These are phyloP conservation scores for Fragum sueziense DNA, from an alignment of 2,888 invertebrate genomes.

Conservation along the genomic window DNA sequence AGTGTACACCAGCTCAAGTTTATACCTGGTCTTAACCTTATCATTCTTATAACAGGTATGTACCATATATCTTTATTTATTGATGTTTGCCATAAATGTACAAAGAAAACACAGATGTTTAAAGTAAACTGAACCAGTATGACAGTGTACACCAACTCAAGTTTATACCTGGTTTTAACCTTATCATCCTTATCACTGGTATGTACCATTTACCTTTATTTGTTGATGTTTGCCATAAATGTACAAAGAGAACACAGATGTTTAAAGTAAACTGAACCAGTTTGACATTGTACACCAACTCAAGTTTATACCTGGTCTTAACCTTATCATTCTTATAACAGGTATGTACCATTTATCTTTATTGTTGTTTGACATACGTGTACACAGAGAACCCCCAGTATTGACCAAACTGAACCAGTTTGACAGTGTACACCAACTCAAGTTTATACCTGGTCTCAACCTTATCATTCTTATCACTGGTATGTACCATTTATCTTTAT, in stretches of 20 bases:
- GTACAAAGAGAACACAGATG: slow-evolving; percentile 75
- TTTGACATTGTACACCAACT: slow-evolving; percentile 87
- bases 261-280: slow-evolving; percentile 83
- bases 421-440: slow-evolving; percentile 86
- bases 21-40: slow-evolving; percentile 85
- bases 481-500: no score
- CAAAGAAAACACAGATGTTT: no score
- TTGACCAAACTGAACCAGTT: slow-evolving; percentile 84
- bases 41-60: slow-evolving; percentile 86
- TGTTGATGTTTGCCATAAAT: slow-evolving; percentile 83
- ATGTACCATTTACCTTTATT: slow-evolving; percentile 46
- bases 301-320: slow-evolving; percentile 85
- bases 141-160: no score
- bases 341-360: slow-evolving; percentile 69
- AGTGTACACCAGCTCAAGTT: slow-evolving; percentile 86
- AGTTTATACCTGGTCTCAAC: slow-evolving; percentile 85
- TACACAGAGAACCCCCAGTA: slow-evolving; percentile 73
- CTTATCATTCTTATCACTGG: slow-evolving; percentile 83
- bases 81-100: no score
- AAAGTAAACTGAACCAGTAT: no score
- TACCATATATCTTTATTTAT: no score
- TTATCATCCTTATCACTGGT: slow-evolving; percentile 87
- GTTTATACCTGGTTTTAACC: no score
- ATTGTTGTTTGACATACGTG: slow-evolving; percentile 83
- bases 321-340: slow-evolving; percentile 87